Percentiles rank a stretch among this genome's conserved stretches.
Conservation (phyloP, 2,113 vertebrate species). For the Hemiprocne comata region DNA sequence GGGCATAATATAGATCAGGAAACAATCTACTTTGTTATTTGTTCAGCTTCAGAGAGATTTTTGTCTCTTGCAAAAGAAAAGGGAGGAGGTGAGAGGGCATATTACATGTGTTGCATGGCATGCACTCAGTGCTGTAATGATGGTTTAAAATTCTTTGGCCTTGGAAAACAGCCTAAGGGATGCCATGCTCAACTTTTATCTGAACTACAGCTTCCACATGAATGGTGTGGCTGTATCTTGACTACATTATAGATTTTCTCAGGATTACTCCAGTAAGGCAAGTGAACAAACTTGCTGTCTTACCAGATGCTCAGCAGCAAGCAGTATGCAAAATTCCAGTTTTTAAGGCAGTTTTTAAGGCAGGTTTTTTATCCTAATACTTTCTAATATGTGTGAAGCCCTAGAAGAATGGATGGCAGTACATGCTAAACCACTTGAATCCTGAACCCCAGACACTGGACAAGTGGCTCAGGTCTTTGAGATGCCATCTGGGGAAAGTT, state of each 20-base stretch:
- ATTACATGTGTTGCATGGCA: slow-evolving; percentile 26
- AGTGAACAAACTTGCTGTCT: neutral
- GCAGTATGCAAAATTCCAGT: neutral
- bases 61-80: neutral
- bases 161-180: slow-evolving; percentile 46
- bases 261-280: neutral
- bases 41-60: neutral
- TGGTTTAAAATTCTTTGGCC: slow-evolving; percentile 30
- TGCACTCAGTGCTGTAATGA: slow-evolving; percentile 1
- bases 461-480: neutral
- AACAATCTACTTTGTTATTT: neutral
- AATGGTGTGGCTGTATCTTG: slow-evolving; percentile 15
- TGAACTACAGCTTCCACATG: neutral
- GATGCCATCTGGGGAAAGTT: neutral
- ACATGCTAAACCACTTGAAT: neutral
- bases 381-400: neutral
- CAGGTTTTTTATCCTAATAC: neutral
- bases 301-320: neutral
- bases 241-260: slow-evolving; percentile 2
- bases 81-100: neutral
- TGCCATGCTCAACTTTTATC: neutral
- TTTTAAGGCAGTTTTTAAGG: neutral
- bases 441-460: neutral
- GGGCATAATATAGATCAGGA: neutral
- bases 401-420: neutral